Conservation (phyloP, 2,797 vertebrate species). For the Columba guinea region DNA sequence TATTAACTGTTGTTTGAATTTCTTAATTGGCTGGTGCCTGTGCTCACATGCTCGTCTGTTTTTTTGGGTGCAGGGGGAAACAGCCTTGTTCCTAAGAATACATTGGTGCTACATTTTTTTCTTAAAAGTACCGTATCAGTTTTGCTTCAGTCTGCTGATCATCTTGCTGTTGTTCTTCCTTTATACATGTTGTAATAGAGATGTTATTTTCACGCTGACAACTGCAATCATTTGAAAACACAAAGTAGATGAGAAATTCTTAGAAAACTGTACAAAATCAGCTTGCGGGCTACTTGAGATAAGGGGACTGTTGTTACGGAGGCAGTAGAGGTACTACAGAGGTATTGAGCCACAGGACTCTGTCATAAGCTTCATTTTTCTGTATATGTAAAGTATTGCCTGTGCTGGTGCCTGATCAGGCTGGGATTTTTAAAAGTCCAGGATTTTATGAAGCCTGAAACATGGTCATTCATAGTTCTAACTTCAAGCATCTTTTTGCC, state of each 20-base stretch:
- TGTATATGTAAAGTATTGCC: background rate
- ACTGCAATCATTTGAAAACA: background rate
- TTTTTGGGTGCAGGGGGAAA: accelerated
- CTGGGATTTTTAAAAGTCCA: background rate
- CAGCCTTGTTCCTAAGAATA: background rate
- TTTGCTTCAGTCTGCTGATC: background rate
- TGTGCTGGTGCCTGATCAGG: background rate
- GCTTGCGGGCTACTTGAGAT: background rate
- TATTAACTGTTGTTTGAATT: background rate
- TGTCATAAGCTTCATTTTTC: background rate
- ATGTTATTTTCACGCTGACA: background rate
- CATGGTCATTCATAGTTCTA: background rate
- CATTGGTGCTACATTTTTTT: background rate
- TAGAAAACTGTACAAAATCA: background rate
- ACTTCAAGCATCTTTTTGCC: background rate
- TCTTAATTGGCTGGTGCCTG: background rate
- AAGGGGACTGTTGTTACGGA: background rate
- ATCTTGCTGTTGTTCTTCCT: background rate
- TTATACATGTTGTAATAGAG: background rate
- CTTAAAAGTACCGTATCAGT: background rate
- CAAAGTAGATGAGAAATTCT: background rate
- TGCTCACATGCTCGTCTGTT: accelerated
- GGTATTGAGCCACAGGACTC: background rate
- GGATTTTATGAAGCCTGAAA: background rate
- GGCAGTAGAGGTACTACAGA: background rate